Evolutionary conservation across 2,797 vertebrate genomes (phyloP), one percentile per base, ranked within the genome.

Genomic region (Linurgus olivaceus): DNA sequence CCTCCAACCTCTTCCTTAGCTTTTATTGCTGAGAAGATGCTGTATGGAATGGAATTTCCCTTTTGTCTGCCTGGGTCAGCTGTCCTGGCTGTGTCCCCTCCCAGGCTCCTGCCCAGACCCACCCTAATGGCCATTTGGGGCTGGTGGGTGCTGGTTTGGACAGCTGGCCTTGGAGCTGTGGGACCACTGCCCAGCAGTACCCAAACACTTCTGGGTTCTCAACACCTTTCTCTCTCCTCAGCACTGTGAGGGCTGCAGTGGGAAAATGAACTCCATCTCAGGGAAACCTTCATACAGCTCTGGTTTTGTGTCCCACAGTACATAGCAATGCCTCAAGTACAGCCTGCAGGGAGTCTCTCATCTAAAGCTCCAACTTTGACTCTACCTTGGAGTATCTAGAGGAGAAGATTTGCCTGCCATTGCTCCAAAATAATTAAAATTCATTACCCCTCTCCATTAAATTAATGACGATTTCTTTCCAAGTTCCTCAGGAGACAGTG

Each of bases 181-280:
- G 17, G 20, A 62, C 3, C 19, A 13, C 13, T 28, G 28, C 42
- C 55, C 42, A n/a, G 25, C 25, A 35, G 40, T 9, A 6, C 14
- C 26, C 44, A 54, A 35, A 37, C 9, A 12, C 19, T 29, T 13
- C 1, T 18, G 37, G 2, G 8, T 7, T 29, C 10, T 57, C 44
- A 11, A 6, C 44, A 23, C 10, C 37, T 16, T 50, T 44, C 37
- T 55, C 20, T 20, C 57, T 63, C 24, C 55, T 48, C 63, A 62
- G 19, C 28, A 15, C 44, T 11, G 5, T 48, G 13, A 44, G 37
- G 11, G 11, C 10, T 62, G 19, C 0, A 0, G 4, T 21, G 11
- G 28, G n/a, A 63, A 57, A 76, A 70, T 33, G 11, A 45, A 8
- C 25, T 44, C n/a, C n/a, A 29, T 26, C 37, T 33, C 57, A 63